phyloP scores from a whole-genome alignment of 2,113 vertebrate species.

The Upupa epops region DNA sequence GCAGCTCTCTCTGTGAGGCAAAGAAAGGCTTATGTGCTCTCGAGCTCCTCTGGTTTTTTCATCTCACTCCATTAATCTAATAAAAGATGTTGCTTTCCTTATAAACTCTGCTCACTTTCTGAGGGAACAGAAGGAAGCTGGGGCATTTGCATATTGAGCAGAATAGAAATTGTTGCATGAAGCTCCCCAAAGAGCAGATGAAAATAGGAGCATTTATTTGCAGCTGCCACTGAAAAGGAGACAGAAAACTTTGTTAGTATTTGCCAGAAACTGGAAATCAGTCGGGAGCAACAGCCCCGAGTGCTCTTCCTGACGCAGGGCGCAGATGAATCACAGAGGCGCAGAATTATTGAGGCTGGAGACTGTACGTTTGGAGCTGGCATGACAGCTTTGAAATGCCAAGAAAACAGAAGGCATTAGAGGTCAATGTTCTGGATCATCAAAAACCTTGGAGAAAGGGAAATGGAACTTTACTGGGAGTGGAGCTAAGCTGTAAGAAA shows the following conservation, averaged over 20 bases:
- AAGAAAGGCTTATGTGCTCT: slow-evolving; percentile 9
- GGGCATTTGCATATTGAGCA: slow-evolving; percentile 45
- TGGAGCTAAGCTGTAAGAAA: neutral
- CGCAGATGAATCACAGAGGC: neutral
- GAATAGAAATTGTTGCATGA: slow-evolving; percentile 36
- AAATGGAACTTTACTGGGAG: neutral
- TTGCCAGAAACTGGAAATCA: slow-evolving; percentile 7
- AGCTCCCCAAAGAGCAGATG: slow-evolving; percentile 31
- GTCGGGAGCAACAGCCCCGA: neutral
- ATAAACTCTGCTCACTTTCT: slow-evolving; percentile 28
- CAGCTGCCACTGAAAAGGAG: slow-evolving; percentile 20
- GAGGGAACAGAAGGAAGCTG: neutral
- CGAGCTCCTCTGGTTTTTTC: neutral
- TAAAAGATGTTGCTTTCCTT: slow-evolving; percentile 44
- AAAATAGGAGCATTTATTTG: slow-evolving; percentile 53
- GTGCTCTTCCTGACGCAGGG: neutral
- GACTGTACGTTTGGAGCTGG: neutral
- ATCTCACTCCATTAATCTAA: slow-evolving; percentile 50
- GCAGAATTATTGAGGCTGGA: too few species aligned
- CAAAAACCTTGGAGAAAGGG: neutral
- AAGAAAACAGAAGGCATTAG: neutral
- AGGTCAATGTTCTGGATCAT: neutral
- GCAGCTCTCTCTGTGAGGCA: neutral
- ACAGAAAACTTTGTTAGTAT: slow-evolving; percentile 12
- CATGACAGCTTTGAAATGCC: neutral